Evolutionary conservation across 30 jellyfish, hydroid and myxozoan species (phyloP).

Genomic region (Aurelia sp.): DNA sequence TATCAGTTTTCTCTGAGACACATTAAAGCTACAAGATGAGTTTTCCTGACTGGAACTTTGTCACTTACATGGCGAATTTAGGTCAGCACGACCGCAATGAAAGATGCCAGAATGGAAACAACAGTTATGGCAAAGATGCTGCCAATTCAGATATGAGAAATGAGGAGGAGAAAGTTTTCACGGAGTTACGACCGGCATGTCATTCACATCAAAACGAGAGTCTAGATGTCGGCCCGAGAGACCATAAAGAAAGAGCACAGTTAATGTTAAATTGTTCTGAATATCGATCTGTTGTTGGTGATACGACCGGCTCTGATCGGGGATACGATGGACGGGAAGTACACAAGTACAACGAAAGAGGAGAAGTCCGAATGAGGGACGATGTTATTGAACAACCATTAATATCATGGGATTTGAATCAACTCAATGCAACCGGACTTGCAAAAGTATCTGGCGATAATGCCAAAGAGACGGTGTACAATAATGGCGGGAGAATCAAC

Average conservation of each 20-base stretch:
- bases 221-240: not conserved
- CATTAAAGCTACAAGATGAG: not conserved
- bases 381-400: constrained; percentile 32
- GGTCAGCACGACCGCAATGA: not conserved
- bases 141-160: not conserved
- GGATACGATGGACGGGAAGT: not conserved
- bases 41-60: constrained; percentile 43
- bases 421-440: constrained; percentile 18
- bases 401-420: constrained; percentile 55
- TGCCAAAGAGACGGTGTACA: not conserved
- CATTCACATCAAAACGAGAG: not conserved
- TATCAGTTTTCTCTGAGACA: not conserved
- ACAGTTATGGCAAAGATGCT: not conserved
- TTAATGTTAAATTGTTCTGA: not conserved
- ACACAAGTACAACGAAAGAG: not conserved
- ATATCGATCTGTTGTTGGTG: not conserved
- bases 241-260: not conserved
- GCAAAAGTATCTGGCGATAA: constrained; percentile 25
- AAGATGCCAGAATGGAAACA: not conserved
- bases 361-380: not conserved
- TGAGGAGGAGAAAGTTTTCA: constrained; percentile 20
- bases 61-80: constrained; percentile 29
- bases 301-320: not conserved
- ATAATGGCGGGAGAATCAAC: not conserved
- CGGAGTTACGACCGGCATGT: constrained; percentile 42